Evolutionary conservation across 1,140 invertebrate genomes (phyloP).

Genomic region (Agrilus planipennis): DNA sequence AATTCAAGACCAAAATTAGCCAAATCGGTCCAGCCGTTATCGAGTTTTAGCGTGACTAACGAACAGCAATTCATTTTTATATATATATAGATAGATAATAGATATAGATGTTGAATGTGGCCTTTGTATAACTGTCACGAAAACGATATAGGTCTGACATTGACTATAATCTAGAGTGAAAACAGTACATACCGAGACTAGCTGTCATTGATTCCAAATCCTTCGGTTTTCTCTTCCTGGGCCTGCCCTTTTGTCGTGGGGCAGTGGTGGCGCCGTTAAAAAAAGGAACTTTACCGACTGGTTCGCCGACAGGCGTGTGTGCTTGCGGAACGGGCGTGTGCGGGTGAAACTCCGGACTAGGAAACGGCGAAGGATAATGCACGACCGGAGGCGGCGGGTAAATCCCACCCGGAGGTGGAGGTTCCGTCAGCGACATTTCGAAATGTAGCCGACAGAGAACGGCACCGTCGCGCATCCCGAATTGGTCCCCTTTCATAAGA

Average conservation of each 20-base stretch:
- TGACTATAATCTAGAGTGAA: no score
- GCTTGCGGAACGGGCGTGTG: conserved; percentile 25
- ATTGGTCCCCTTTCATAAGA: conserved; percentile 83
- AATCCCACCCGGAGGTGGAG: conserved; percentile 39
- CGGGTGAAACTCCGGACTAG: conserved; percentile 42
- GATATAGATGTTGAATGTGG: no score
- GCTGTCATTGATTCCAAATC: conserved; percentile 74
- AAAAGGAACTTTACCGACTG: conserved; percentile 45
- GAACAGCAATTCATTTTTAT: no score
- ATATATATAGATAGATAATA: no score
- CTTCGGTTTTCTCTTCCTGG: conserved; percentile 82
- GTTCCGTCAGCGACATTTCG: conserved; percentile 51
- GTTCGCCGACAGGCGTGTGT: conserved; percentile 29
- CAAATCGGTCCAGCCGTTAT: no score
- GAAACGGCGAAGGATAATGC: conserved; percentile 43
- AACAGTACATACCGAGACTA: conserved; percentile 67
- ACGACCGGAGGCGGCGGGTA: conserved; percentile 23
- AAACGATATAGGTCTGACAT: no score
- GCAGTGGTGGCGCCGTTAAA: conserved; percentile 61
- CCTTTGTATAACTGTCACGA: no score
- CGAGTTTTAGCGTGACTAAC: no score
- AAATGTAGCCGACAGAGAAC: conserved; percentile 64
- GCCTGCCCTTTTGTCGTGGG: conserved; percentile 79
- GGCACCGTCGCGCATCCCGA: conserved; percentile 76
- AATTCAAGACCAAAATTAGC: no score